These are phyloP conservation scores for Oreotrochilus melanogaster DNA, from an alignment of 2,113 vertebrate species.

Conservation along the genomic window DNA sequence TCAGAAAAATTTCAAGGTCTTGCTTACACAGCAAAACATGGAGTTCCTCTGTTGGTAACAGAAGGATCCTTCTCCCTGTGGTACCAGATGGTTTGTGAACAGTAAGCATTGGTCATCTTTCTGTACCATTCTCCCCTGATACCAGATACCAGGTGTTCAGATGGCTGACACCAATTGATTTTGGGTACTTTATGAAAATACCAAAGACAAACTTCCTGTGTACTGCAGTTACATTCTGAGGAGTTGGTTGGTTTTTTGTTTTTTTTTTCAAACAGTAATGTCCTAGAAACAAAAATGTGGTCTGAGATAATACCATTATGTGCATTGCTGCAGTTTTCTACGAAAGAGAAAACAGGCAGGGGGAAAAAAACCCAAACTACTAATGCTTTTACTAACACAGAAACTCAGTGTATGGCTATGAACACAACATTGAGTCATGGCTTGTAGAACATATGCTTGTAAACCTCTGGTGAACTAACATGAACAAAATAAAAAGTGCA, in stretches of 20 bases:
- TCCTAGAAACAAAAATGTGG: neutral
- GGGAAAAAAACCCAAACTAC: neutral
- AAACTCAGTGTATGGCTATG: neutral
- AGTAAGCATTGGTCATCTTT: neutral
- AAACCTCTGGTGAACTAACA: neutral
- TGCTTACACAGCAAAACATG: neutral
- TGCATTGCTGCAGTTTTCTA: neutral
- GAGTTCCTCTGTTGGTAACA: neutral
- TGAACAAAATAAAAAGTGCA: neutral
- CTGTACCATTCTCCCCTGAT: neutral
- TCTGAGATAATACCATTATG: neutral
- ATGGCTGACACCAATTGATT: neutral
- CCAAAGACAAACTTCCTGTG: neutral
- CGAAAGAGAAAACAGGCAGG: neutral
- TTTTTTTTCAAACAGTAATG: neutral
- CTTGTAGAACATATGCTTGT: neutral
- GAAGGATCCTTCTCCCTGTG: neutral
- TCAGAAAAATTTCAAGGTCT: neutral
- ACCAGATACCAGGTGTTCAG: neutral
- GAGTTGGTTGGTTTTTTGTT: neutral
- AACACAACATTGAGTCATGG: neutral
- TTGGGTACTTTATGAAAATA: neutral
- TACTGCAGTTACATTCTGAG: neutral
- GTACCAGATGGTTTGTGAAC: neutral
- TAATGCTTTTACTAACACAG: neutral